Conservation (phyloP, 1,140 invertebrate species). For the Penaeus japonicus region DNA sequence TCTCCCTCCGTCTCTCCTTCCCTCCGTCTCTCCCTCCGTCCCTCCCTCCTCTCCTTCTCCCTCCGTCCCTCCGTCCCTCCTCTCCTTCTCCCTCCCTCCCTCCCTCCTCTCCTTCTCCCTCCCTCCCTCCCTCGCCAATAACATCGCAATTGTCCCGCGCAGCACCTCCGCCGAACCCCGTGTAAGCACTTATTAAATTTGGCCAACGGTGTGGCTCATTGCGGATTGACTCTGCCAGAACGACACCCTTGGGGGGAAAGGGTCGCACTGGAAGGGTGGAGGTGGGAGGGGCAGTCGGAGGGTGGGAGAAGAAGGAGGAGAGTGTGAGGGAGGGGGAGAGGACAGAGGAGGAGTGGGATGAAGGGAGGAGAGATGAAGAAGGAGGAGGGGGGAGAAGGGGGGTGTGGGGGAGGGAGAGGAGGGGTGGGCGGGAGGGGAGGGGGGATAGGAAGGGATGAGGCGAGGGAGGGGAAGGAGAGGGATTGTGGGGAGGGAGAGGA, state of each 20-base stretch:
- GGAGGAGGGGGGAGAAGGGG: too few species aligned
- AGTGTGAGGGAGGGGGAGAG: not conserved
- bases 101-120: not conserved
- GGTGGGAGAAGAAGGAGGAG: not conserved
- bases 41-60: not conserved
- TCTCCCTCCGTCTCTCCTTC: not conserved
- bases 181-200: conserved; percentile 42
- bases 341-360: not conserved
- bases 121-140: not conserved
- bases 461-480: not conserved
- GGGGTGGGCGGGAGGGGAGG: too few species aligned
- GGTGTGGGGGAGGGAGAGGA: too few species aligned
- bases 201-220: conserved; percentile 45
- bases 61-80: too few species aligned
- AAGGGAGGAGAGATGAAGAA: too few species aligned
- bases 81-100: not conserved
- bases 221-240: conserved; percentile 42
- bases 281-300: too few species aligned
- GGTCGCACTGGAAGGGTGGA: not conserved
- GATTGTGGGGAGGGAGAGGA: not conserved
- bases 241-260: not conserved
- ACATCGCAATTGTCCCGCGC: not conserved
- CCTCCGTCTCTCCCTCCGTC: not conserved
- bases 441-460: too few species aligned
- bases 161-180: not conserved